Evolutionary conservation across 1,140 invertebrate genomes (phyloP).

Genomic region (Caenorhabditis tropicalis): DNA sequence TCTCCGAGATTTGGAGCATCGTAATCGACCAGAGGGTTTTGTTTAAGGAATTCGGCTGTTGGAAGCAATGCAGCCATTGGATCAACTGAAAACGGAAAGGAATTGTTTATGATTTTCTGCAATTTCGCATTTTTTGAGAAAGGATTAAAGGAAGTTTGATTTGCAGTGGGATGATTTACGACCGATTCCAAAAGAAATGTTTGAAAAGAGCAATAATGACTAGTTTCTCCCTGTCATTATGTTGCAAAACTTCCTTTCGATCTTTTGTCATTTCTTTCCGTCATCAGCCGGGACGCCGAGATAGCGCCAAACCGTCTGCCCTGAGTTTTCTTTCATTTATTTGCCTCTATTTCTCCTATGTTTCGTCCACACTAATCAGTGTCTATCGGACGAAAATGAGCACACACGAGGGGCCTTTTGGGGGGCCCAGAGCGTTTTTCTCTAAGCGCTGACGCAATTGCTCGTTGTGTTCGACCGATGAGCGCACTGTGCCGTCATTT

Average conservation of each 20-base stretch:
- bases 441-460: constrained; percentile 22
- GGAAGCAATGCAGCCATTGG: constrained; percentile 51
- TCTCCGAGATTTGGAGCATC: constrained; percentile 48
- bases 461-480: background rate
- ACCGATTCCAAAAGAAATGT: too few relatives aligned
- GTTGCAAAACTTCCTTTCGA: too few relatives aligned
- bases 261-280: too few relatives aligned
- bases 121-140: too few relatives aligned
- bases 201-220: too few relatives aligned
- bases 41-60: constrained; percentile 54
- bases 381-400: constrained; percentile 33
- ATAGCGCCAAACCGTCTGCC: constrained; percentile 27
- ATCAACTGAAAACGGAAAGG: constrained; percentile 42
- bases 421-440: background rate
- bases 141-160: too few relatives aligned
- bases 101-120: too few relatives aligned
- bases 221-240: background rate
- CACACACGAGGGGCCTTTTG: background rate
- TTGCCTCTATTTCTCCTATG: background rate
- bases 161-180: too few relatives aligned
- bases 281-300: constrained; percentile 15
- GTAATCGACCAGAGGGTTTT: constrained; percentile 57
- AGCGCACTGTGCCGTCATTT: constrained; percentile 19
- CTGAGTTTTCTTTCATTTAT: background rate
- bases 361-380: constrained; percentile 41